A percentile compares a stretch with the other conserved stretches of the same genome.
phyloP scores from a whole-genome alignment of 2,113 vertebrate species.

The Petrocephalus zakoni region DNA sequence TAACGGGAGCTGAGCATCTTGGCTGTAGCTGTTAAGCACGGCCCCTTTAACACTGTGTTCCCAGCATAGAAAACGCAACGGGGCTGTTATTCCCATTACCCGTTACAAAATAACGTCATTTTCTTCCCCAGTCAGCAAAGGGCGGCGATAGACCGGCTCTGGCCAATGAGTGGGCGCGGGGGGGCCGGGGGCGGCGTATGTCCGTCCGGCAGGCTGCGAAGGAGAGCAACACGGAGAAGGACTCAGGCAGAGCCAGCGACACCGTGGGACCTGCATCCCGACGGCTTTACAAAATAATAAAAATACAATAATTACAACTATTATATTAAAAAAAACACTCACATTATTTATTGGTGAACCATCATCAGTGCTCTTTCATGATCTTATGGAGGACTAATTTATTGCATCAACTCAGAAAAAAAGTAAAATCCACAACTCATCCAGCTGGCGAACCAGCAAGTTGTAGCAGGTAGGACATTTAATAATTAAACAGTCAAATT shows the following conservation, averaged over 20 bases:
- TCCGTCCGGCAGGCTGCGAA: conserved; percentile 22
- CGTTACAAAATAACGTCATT: conserved; percentile 26
- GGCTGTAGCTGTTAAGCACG: background rate
- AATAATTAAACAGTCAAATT: background rate
- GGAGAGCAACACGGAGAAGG: conserved; percentile 17
- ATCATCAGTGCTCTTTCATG: background rate
- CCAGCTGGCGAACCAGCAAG: background rate
- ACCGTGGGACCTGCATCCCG: background rate
- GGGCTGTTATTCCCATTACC: background rate
- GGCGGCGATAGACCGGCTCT: conserved; percentile 8
- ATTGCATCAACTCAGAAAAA: conserved; percentile 14
- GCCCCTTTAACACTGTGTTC: background rate
- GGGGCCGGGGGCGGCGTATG: conserved; percentile 3
- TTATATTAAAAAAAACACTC: background rate
- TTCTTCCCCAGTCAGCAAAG: conserved; percentile 9
- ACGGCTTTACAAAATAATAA: conserved; percentile 15
- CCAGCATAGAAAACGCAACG: background rate
- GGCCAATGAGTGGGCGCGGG: background rate
- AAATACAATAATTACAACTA: background rate
- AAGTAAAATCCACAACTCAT: conserved; percentile 12
- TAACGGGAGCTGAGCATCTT: background rate
- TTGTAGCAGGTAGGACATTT: conserved; percentile 23
- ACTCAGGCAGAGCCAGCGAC: conserved; percentile 1
- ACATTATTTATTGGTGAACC: background rate
- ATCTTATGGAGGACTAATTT: conserved; percentile 18